Conservation (phyloP, 2,888 invertebrate species). For the Eueremaeus valkanovi region DNA sequence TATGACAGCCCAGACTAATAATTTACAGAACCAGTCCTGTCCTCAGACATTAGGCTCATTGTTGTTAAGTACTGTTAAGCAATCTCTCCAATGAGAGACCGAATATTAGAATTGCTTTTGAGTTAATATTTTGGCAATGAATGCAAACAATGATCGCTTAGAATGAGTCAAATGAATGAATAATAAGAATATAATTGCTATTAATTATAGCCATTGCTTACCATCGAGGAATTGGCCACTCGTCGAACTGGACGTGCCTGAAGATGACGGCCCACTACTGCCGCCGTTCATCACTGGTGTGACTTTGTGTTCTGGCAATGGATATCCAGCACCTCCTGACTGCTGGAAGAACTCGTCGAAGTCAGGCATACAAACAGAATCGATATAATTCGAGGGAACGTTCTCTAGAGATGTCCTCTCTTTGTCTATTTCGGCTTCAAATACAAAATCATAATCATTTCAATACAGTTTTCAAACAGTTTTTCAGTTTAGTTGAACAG, state of each 20-base stretch:
- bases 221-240: constrained; percentile 28
- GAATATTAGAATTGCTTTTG: background rate
- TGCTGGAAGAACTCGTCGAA: constrained; percentile 64
- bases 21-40: constrained; percentile 21
- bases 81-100: constrained; percentile 9
- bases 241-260: constrained; percentile 8
- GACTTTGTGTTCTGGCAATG: constrained; percentile 53
- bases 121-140: background rate
- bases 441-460: background rate
- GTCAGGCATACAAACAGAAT: constrained; percentile 67
- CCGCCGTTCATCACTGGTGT: constrained; percentile 50
- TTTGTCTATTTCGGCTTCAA: constrained; percentile 63
- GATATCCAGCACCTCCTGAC: constrained; percentile 52
- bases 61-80: constrained; percentile 7
- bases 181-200: background rate
- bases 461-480: background rate
- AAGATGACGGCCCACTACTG: constrained; percentile 25
- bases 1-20: constrained; percentile 30
- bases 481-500: background rate
- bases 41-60: constrained; percentile 17
- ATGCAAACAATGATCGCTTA: background rate
- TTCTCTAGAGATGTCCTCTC: constrained; percentile 63
- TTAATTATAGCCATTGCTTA: constrained; percentile 3
- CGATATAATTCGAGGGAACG: constrained; percentile 70
- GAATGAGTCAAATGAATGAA: background rate